Evolutionary conservation across 2,797 vertebrate species (phyloP).

Genomic region (Gobionotothen gibberifrons): DNA sequence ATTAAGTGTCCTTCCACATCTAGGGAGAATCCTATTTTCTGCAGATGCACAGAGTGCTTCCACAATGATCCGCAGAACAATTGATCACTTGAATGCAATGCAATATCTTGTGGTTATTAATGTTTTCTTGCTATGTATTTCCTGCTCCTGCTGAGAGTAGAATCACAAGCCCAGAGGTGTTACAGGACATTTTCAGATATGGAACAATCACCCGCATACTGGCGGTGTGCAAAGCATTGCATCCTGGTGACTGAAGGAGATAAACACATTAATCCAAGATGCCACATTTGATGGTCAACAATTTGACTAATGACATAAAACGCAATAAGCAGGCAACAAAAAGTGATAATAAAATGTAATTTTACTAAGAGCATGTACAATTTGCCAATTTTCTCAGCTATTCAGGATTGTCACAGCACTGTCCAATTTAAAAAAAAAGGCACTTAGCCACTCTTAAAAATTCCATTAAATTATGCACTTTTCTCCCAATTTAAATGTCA

Average conservation of each 20-base stretch:
- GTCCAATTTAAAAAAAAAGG: constrained; percentile 21
- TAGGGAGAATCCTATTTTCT: constrained; percentile 51
- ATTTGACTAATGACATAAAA: background rate
- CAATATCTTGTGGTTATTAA: constrained; percentile 24
- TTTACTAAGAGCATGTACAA: background rate
- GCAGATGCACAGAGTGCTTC: constrained; percentile 43
- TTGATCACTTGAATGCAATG: constrained; percentile 29
- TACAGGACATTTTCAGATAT: constrained; percentile 3
- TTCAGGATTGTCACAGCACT: constrained; percentile 6
- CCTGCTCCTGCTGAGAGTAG: background rate
- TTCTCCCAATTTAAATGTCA: constrained; percentile 22
- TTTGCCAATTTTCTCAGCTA: background rate
- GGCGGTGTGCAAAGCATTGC: constrained; percentile 8
- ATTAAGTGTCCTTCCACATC: constrained; percentile 57
- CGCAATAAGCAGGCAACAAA: background rate
- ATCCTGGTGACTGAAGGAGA: constrained; percentile 6
- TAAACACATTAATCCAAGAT: constrained; percentile 23
- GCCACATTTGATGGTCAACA: constrained; percentile 13
- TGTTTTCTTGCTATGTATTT: constrained; percentile 14
- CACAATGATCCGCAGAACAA: constrained; percentile 26
- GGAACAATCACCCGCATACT: constrained; percentile 3
- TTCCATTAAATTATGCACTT: constrained; percentile 7
- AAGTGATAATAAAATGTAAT: background rate
- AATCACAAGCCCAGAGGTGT: constrained; percentile 10
- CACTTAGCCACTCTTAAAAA: constrained; percentile 9